Percentiles rank a stretch among this genome's conserved stretches.
phyloP scores from a whole-genome alignment of 2,888 invertebrate genomes.

The Limnephilus rhombicus region DNA sequence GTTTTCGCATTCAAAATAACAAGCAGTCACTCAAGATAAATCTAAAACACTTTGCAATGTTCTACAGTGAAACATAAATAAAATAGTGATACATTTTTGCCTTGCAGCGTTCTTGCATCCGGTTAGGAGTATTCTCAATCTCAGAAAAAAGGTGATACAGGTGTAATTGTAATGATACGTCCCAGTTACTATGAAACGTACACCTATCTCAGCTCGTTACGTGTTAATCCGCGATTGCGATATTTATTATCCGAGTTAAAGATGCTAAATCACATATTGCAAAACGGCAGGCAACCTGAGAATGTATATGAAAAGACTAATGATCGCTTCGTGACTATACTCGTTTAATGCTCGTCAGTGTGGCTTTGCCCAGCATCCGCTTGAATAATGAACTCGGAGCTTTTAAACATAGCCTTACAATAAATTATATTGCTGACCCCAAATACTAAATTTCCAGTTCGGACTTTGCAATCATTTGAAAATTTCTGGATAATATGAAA shows the following conservation, averaged over 20 bases:
- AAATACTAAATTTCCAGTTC: neutral
- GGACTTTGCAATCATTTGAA: neutral
- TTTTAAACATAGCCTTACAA: neutral
- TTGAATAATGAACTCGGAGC: neutral
- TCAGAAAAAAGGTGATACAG: neutral
- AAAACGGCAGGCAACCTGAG: neutral
- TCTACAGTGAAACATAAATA: neutral
- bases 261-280: neutral
- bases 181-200: neutral
- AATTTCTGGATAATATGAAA: neutral
- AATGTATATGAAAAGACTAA: neutral
- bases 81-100: neutral
- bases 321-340: neutral
- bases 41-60: neutral
- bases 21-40: neutral
- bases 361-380: neutral
- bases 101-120: neutral
- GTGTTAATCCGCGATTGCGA: neutral
- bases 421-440: neutral
- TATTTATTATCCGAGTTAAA: neutral
- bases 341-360: constrained; percentile 1
- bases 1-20: neutral
- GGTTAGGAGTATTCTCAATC: neutral
- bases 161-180: neutral
- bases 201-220: neutral